Evolutionary conservation across 2,113 vertebrate species (phyloP), one percentile per base, ranked within the genome.

Genomic region (Chloroceryle aenea): DNA sequence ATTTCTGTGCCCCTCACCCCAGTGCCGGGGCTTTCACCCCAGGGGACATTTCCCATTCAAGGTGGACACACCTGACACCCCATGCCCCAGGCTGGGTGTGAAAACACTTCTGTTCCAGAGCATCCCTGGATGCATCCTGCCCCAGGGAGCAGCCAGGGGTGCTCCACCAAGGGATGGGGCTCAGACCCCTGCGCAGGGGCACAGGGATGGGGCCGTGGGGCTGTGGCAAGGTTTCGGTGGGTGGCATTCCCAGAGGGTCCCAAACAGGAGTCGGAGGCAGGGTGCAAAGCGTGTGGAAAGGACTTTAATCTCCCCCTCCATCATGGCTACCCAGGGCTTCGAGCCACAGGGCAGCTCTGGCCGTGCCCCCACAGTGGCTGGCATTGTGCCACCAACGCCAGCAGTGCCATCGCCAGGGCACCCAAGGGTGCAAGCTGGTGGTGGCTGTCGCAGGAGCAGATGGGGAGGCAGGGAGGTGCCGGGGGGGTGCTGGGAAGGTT

Each of bases 131-230:
- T 5, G 1, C 23, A 5, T 27, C 63, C 52, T 7, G 30, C 32
- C 38, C 48, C 1, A 5, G 2, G 40, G 7, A 6, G 61, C 27
- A 8, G 59, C 61, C 10, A 40, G 38, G 38, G 38, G 1, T 4
- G 5, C 34, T 40, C 13, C 58, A 6, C 6, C 11, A 69, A 18
- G 75, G 6, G 23, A 5, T 11, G 64, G 63, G 21, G 30, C 63
- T 55, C 71, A 1, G 26, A 16, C 12, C 68, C 40, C 53, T 6
- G 30, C 0, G 4, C 1, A 13, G 42, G 40, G 48, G 1, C 4
- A 2, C 2, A 1, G 56, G 42, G 17, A 19, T 2, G 7, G n/a
- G 15, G 4, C 6, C 50, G 0, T 0, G 16, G 38, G 50, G n/a
- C 30, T 43, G 43, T 2, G 1, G 55, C 27, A 13, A 47, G 58